A percentile compares a stretch with the other conserved stretches of the same genome.
phyloP scores from a whole-genome alignment of 2,797 vertebrate genomes.

The Tachyglossus aculeatus region DNA sequence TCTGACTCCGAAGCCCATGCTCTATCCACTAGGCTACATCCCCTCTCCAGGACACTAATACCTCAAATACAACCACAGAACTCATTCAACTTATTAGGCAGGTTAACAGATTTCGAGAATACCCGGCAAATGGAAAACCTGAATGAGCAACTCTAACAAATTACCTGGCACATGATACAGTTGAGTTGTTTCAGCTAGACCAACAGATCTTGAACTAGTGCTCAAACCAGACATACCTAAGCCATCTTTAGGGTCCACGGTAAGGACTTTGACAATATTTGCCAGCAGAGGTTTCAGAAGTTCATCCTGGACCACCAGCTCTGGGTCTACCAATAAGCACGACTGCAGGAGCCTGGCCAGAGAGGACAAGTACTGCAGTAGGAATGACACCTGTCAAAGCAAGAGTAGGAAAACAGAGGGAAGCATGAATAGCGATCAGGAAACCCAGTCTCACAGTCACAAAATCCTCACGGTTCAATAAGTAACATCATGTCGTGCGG shows the following conservation, averaged over 20 bases:
- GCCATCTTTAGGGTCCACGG: slow-evolving; percentile 70
- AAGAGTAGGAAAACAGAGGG: slow-evolving; percentile 21
- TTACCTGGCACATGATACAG: not conserved
- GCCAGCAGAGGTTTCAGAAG: slow-evolving; percentile 79
- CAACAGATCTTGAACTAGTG: not conserved
- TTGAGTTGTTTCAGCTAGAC: not conserved
- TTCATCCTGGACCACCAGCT: slow-evolving; percentile 79
- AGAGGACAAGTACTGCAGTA: slow-evolving; percentile 84
- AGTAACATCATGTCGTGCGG: not conserved
- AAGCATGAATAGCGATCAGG: not conserved
- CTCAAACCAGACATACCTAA: slow-evolving; percentile 74
- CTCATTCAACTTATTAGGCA: not conserved
- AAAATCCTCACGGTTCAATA: not conserved
- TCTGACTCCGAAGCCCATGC: too few relatives aligned
- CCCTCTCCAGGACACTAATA: too few relatives aligned
- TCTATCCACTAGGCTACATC: too few relatives aligned
- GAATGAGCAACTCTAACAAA: not conserved
- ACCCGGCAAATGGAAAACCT: not conserved
- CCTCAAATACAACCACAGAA: not conserved
- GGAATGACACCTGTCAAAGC: slow-evolving; percentile 76
- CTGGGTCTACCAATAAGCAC: slow-evolving; percentile 75
- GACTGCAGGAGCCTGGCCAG: slow-evolving; percentile 84
- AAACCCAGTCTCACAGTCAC: not conserved
- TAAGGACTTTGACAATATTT: slow-evolving; percentile 76
- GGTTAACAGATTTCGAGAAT: not conserved